Evolutionary conservation across 1,140 invertebrate genomes (phyloP), one percentile per base, ranked within the genome.

Genomic region (Helicoverpa armigera): DNA sequence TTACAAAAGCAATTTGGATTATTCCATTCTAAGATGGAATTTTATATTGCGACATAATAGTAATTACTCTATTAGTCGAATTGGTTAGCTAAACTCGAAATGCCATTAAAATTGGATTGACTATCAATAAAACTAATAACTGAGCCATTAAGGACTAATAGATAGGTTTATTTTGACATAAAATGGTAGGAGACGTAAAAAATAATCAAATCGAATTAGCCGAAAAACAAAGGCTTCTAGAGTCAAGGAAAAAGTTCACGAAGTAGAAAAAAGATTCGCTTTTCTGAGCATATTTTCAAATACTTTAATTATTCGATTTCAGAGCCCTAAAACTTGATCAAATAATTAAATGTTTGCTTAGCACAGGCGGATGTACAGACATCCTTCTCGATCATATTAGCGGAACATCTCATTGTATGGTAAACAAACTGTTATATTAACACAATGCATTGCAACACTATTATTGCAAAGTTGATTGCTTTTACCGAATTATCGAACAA

Each of bases 391-490:
- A 83, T 85, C 84, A 85, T 85, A 85, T 82, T 61, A 80, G 54
- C 76, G 80, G 58, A 76, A 82, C 80, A 78, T 80, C 79, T 65
- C 54, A 87, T 87, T 87, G 85, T 87, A 87, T 87, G 83, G 80
- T 82, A 87, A 87, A 83, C 82, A 82, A 82, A 82, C 83, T 31
- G 72, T 50, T 82, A 43, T 82, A 83, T 85, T 69, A 65, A 84
- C 75, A 70, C 72, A 75, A 74, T 81, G 67, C 31, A 48, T 84
- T 72, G 79, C 60, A 84, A 80, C 50, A 54, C 31, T 73, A 16
- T 61, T 74, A 43, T 43, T 43, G 74, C 60, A 60, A 65, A 18
- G 48, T 61, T 65, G 50, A 35, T 58, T 35, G 16, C 70, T 73
- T 73, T 77, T 77, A 77, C 74, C 43, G 12, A 65, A 77, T 67